These are phyloP conservation scores for Acromyrmex charruanus DNA, from an alignment of 1,140 invertebrate genomes.

Conservation along the genomic window DNA sequence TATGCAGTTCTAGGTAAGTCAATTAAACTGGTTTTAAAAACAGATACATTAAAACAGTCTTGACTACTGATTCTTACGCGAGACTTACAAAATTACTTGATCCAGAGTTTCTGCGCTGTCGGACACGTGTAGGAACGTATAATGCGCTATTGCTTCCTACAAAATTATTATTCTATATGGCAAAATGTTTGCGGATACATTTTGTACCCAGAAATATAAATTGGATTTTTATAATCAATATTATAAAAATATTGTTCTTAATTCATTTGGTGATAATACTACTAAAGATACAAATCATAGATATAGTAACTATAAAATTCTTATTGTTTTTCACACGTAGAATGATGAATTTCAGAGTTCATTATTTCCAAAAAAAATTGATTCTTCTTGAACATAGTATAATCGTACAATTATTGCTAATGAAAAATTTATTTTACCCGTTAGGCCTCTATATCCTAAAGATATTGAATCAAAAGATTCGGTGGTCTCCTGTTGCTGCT, in stretches of 20 bases:
- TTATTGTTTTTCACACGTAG: background rate
- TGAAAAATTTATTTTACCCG: conserved; percentile 83
- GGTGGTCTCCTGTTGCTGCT: conserved; percentile 88
- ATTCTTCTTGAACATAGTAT: background rate
- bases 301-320: background rate
- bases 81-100: conserved; percentile 86
- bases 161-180: conserved; percentile 76
- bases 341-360: background rate
- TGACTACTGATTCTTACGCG: conserved; percentile 35
- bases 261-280: background rate
- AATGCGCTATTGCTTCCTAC: conserved; percentile 85
- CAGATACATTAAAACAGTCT: conserved; percentile 34
- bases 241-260: background rate
- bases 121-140: conserved; percentile 80
- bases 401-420: background rate
- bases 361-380: background rate
- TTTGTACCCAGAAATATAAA: background rate
- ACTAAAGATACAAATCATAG: background rate
- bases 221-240: background rate
- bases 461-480: conserved; percentile 89
- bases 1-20: background rate
- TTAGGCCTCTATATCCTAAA: conserved; percentile 89
- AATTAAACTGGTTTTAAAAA: conserved; percentile 13
- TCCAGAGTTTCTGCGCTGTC: conserved; percentile 84
- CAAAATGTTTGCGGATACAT: conserved; percentile 24